A percentile compares a stretch with the other conserved stretches of the same genome.
Evolutionary conservation across 2,888 invertebrate genomes (phyloP).

Genomic region (Oxycera nigricornis): DNA sequence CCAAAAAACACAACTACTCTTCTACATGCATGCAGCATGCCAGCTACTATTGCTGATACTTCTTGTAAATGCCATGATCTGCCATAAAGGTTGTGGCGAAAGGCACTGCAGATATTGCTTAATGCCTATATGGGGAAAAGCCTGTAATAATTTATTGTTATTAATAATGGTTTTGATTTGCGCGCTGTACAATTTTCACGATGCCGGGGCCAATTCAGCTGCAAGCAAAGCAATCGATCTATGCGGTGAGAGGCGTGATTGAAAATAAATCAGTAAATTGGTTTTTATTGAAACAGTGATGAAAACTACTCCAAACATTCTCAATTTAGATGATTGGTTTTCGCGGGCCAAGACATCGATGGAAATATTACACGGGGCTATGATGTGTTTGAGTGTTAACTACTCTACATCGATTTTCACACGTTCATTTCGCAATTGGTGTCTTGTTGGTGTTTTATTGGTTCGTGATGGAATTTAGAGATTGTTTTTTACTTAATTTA

Average conservation of each 20-base stretch:
- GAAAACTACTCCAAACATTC: too few species aligned
- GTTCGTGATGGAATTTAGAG: too few species aligned
- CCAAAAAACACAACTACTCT: background rate
- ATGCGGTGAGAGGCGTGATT: background rate
- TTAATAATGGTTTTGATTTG: constrained; percentile 31
- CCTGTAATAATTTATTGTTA: constrained; percentile 23
- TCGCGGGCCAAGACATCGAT: too few species aligned
- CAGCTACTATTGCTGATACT: background rate
- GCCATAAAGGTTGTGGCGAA: background rate
- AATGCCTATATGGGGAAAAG: constrained; percentile 14
- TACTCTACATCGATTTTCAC: too few species aligned
- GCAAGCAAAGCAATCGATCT: constrained; percentile 15
- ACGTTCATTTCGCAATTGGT: too few species aligned
- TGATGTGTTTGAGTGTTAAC: too few species aligned
- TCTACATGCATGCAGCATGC: background rate
- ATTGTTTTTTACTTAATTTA: too few species aligned
- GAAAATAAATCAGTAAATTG: constrained; percentile 28
- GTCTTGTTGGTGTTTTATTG: too few species aligned
- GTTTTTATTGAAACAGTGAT: background rate
- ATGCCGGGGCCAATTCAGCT: constrained; percentile 2
- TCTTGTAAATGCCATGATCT: background rate
- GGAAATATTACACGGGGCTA: too few species aligned
- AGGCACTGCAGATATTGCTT: background rate
- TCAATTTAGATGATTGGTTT: too few species aligned
- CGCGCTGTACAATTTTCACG: constrained; percentile 5